Conservation (phyloP, 2,113 vertebrate genomes). For the Ctenomys sociabilis region DNA sequence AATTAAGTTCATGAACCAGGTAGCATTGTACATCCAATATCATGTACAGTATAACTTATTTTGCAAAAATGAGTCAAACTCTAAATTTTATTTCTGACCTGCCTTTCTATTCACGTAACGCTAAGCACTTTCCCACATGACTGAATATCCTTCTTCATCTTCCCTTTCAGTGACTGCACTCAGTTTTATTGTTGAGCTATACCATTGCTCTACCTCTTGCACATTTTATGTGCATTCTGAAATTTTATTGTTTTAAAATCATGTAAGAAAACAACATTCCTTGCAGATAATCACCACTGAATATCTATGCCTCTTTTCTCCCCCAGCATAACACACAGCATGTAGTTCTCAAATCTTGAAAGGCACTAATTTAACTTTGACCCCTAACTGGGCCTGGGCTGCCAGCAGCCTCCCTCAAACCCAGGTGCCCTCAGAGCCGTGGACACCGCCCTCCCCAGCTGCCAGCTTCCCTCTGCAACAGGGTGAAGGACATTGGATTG, state of each 20-base stretch:
- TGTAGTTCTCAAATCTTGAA: neutral
- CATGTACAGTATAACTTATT: neutral
- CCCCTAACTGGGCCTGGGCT: neutral
- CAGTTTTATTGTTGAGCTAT: neutral
- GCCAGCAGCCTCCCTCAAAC: neutral
- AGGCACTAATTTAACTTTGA: neutral
- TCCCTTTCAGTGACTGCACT: neutral
- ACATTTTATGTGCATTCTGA: conserved; percentile 23
- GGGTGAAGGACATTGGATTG: neutral
- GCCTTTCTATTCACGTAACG: neutral
- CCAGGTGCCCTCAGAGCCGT: neutral
- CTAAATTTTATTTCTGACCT: conserved; percentile 15
- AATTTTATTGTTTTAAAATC: conserved; percentile 39
- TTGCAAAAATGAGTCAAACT: conserved; percentile 3
- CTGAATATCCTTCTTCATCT: neutral
- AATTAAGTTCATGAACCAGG: neutral
- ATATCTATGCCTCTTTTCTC: neutral
- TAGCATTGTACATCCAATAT: neutral
- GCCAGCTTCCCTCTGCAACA: neutral
- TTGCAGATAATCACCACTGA: neutral
- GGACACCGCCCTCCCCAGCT: conserved; percentile 13
- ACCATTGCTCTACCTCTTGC: neutral
- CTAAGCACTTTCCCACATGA: neutral
- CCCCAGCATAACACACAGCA: neutral
- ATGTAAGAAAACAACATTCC: neutral